phyloP scores from a whole-genome alignment of 2,888 invertebrate species.

The Xestobium rufovillosum region DNA sequence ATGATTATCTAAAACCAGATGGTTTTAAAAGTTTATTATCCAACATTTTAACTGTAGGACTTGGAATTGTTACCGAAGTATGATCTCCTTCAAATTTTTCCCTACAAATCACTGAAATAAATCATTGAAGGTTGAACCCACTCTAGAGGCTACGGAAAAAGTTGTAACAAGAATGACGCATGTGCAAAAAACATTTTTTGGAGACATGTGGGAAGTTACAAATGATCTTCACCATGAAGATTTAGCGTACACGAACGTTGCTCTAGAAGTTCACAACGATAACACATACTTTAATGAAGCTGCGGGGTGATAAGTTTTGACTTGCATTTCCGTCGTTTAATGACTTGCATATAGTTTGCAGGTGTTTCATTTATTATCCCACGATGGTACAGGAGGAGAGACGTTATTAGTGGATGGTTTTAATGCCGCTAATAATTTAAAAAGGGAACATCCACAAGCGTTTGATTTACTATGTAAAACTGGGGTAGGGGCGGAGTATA shows the following conservation, averaged over 20 bases:
- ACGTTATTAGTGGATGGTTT: conserved; percentile 70
- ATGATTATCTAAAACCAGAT: conserved; percentile 45
- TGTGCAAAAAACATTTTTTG: conserved; percentile 63
- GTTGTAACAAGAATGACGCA: conserved; percentile 53
- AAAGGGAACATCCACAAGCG: conserved; percentile 46
- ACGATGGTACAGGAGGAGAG: conserved; percentile 61
- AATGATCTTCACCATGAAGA: conserved; percentile 56
- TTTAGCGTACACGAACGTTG: conserved; percentile 63
- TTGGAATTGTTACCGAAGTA: conserved; percentile 38
- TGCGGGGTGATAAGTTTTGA: conserved; percentile 61
- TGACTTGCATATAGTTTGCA: no score
- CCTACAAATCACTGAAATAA: conserved; percentile 35
- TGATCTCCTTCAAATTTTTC: conserved; percentile 20
- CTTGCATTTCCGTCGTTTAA: no score
- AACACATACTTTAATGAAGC: conserved; percentile 71
- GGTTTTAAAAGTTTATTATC: conserved; percentile 46
- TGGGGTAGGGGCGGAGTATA: conserved; percentile 56
- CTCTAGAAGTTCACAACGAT: conserved; percentile 67
- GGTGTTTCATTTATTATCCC: conserved; percentile 53
- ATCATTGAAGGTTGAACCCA: conserved; percentile 43
- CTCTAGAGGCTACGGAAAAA: conserved; percentile 46
- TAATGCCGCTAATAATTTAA: conserved; percentile 53
- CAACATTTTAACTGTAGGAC: conserved; percentile 48
- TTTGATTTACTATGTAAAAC: conserved; percentile 53
- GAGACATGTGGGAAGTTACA: conserved; percentile 64